Evolutionary conservation across 2,888 invertebrate species (phyloP), one percentile per base, ranked within the genome.

Genomic region (Hyles lineata): DNA sequence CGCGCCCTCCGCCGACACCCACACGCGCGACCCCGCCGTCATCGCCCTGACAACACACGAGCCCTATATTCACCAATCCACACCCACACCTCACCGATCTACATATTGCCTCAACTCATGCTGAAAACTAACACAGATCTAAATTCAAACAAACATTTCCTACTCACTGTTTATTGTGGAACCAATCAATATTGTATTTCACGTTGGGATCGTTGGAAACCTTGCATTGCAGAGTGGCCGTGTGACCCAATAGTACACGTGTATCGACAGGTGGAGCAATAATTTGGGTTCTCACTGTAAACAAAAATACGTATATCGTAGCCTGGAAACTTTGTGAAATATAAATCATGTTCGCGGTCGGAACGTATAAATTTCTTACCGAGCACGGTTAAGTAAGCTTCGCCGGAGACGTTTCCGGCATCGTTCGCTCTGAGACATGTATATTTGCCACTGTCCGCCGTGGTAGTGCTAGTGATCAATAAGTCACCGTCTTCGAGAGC

Each of bases 231-330:
- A 99, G 94, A 67, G 98, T 97, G 19, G 99, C 98, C 71, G 98
- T 98, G 81, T 98, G 97, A 29, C 99, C 99, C 76, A 99, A 96
- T 76, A 99, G 96, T 32, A 99, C 98, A 77, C 97, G 96, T 35
- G 98, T 98, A 89, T 99, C 98, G 76, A 97, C 98, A 72, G 99
- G 99, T 72, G 99, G 98, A 81, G 98, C 97, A 77, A 98, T 96
- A 83, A 99, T 99, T 94, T 98, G 98, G 15, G 99, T 99, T 82
- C 98, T 96, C 86, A 98, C 99, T 98, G 93, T 77, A 90, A 88
- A 73, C 70, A 29, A 32, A 73, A 63, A 58, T 63, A n/a, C 72
- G 67, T 23, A 67, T 19, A 25, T 58, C 74, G 74, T 74, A 74
- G 69, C 71, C 70, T 72, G 74, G 74, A 74, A 74, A 74, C 69